Evolutionary conservation across 2,797 vertebrate genomes (phyloP).

Genomic region (Paguma larvata): DNA sequence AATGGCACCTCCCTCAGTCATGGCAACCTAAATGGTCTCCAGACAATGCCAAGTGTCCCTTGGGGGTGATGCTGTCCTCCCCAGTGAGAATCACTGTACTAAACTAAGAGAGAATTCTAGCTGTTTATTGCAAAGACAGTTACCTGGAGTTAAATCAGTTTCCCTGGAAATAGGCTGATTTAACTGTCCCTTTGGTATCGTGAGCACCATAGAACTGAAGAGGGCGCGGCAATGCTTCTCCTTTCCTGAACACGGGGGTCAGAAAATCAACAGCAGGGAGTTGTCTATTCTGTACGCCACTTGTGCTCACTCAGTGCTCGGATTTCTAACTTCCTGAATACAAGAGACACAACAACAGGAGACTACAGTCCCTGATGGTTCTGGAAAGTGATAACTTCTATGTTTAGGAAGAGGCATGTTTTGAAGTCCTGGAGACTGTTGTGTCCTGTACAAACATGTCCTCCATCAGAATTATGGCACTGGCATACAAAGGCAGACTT

Average conservation of each 20-base stretch:
- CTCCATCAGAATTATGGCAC: not conserved
- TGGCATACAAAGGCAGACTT: not conserved
- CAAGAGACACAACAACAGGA: not conserved
- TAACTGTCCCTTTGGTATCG: not conserved
- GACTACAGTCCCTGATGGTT: not conserved
- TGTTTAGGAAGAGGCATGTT: not conserved
- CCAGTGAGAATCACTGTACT: not conserved
- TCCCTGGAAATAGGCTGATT: not conserved
- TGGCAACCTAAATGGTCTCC: not conserved
- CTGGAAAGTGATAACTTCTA: not conserved
- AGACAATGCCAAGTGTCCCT: not conserved
- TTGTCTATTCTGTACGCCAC: not conserved
- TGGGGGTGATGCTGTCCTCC: not conserved
- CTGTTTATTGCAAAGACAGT: not conserved
- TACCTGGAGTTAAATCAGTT: not conserved
- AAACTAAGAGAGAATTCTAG: not conserved
- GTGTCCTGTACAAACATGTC: not conserved
- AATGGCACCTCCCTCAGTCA: not conserved
- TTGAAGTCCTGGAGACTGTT: not conserved
- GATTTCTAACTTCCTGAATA: not conserved
- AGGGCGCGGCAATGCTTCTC: not conserved
- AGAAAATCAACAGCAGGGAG: not conserved
- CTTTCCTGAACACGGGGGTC: not conserved
- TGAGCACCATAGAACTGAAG: not conserved
- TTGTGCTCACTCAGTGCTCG: not conserved